A percentile compares a stretch with the other conserved stretches of the same genome.
Evolutionary conservation across 2,797 vertebrate genomes (phyloP).

Genomic region (Crenichthys baileyi): DNA sequence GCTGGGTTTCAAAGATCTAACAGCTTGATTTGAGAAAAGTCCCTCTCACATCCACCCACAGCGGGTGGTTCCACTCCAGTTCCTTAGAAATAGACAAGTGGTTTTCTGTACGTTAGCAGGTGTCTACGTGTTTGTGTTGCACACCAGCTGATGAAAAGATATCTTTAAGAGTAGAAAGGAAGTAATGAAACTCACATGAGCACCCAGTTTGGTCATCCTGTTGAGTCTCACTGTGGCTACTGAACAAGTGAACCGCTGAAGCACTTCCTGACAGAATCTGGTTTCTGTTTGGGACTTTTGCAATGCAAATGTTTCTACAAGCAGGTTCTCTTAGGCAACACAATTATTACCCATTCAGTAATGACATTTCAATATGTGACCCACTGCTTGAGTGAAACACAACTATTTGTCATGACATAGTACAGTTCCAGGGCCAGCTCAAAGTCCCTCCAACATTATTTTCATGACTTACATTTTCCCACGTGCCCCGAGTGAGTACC

Average conservation of each 20-base stretch:
- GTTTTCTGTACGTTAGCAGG: slow-evolving; percentile 57
- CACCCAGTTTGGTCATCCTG: not conserved
- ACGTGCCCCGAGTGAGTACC: slow-evolving; percentile 73
- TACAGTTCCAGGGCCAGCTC: not conserved
- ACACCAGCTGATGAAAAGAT: slow-evolving; percentile 16
- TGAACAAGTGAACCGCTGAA: slow-evolving; percentile 7
- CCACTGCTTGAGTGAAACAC: not conserved
- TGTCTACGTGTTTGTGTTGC: slow-evolving; percentile 12
- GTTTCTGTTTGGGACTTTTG: slow-evolving; percentile 61
- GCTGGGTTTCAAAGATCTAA: slow-evolving; percentile 19
- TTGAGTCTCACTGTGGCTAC: slow-evolving; percentile 34
- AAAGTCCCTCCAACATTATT: not conserved
- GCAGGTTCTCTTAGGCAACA: slow-evolving; percentile 30
- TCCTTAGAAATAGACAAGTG: slow-evolving; percentile 59
- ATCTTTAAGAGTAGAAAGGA: slow-evolving; percentile 15
- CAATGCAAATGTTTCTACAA: not conserved
- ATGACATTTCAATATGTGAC: slow-evolving; percentile 25
- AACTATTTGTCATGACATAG: not conserved
- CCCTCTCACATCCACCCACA: slow-evolving; percentile 39
- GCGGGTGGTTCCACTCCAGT: slow-evolving; percentile 26
- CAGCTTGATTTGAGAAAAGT: slow-evolving; percentile 34
- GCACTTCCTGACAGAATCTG: slow-evolving; percentile 30
- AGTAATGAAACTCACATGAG: slow-evolving; percentile 61
- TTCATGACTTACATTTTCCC: not conserved
- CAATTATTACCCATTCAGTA: not conserved